Evolutionary conservation across 2,797 vertebrate genomes (phyloP), one percentile per base, ranked within the genome.

Genomic region (Arnoldichthys spilopterus): DNA sequence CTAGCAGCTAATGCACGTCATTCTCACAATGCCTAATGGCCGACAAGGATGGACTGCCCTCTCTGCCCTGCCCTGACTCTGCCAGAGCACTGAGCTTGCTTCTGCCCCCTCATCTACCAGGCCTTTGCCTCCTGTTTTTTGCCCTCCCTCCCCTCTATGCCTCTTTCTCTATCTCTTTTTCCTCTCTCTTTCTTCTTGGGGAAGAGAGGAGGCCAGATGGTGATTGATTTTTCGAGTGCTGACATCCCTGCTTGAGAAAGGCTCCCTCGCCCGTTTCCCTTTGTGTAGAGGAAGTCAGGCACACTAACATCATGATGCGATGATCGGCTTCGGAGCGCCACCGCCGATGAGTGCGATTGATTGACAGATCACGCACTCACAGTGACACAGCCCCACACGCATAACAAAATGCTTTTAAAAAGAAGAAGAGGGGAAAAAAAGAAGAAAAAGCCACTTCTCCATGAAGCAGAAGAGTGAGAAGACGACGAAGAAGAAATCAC

Each of bases 141-240:
- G 24, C 59, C 87, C 78, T 83, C 79, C 83, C 85, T 85, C 87
- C 88, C 78, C 86, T 88, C 84, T 85, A 87, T 86, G 93, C 94
- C 58, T 88, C 87, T 95, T 92, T 94, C 4, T 37, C 87, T 73
- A 77, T 84, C 86, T 88, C 88, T 83, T 86, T 89, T 82, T 88
- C 34, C 90, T 87, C 94, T 94, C 71, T 90, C 89, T 94, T 92
- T 94, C 91, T 71, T 78, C 68, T 74, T 81, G 74, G 72, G 72
- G 83, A 94, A 94, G 95, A 96, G 95, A 95, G 93, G 94, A 96
- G 96, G 96, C 95, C 97, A 98, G 97, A 99, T 98, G 98, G 97
- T 96, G 96, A 98, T 96, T 97, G 96, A 96, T 97, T 98, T 98
- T 96, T 97, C 95, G 95, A 97, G 96, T 95, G 96, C 96, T 96